Evolutionary conservation across 2,113 vertebrate species (phyloP).

Genomic region (Ondatra zibethicus): DNA sequence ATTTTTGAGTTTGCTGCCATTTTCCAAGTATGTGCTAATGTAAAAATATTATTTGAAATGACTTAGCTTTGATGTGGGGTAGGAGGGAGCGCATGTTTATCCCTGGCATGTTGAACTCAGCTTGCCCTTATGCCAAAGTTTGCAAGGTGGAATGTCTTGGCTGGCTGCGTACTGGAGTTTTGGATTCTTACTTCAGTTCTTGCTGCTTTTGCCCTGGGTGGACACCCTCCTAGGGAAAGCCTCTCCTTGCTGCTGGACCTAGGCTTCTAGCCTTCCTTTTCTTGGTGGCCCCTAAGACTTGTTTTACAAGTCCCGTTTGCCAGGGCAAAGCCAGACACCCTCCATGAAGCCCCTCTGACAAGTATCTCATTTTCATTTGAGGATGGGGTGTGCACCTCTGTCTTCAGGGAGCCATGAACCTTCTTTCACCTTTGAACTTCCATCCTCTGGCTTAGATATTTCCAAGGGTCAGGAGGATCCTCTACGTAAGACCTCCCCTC

Average conservation of each 20-base stretch:
- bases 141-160: not conserved
- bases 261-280: no score
- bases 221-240: not conserved
- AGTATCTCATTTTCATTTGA: not conserved
- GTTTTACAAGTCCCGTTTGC: not conserved
- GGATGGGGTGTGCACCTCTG: not conserved
- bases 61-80: not conserved
- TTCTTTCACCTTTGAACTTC: not conserved
- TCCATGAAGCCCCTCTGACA: not conserved
- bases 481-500: not conserved
- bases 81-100: not conserved
- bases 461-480: not conserved
- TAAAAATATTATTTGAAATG: not conserved
- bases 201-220: not conserved
- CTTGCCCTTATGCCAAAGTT: not conserved
- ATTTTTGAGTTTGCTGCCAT: not conserved
- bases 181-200: not conserved
- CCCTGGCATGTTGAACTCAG: not conserved
- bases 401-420: not conserved
- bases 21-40: constrained; percentile 9
- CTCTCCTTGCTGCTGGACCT: not conserved
- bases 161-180: no score
- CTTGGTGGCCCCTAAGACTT: not conserved
- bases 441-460: not conserved
- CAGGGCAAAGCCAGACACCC: not conserved